Evolutionary conservation across 92 coral and sea anemone genomes (phyloP).

Genomic region (Zoanthus sociatus): DNA sequence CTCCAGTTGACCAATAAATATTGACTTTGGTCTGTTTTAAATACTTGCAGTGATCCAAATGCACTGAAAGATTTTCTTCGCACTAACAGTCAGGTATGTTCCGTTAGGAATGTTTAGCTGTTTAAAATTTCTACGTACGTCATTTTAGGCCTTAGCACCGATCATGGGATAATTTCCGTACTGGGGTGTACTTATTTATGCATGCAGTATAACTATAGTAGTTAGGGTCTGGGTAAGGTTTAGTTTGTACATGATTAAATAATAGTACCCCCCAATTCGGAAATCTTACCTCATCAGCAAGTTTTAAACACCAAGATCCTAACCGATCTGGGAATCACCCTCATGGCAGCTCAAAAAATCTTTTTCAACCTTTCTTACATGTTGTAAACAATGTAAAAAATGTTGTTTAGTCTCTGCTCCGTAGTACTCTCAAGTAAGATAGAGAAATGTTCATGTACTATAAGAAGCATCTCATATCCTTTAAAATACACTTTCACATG

Average conservation of each 20-base stretch:
- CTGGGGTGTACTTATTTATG: too few relatives aligned
- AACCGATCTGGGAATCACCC: slow-evolving; percentile 23
- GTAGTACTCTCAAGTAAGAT: too few relatives aligned
- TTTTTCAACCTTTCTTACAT: background rate
- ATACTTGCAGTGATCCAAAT: slow-evolving; percentile 82
- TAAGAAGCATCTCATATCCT: too few relatives aligned
- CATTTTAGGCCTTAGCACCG: background rate
- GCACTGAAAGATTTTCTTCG: slow-evolving; percentile 93
- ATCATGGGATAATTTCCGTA: background rate
- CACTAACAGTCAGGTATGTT: slow-evolving; percentile 86
- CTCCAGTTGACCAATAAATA: background rate
- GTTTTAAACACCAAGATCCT: background rate
- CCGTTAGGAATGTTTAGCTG: background rate
- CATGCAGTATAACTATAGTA: too few relatives aligned
- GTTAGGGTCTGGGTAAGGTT: too few relatives aligned
- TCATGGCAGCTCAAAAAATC: background rate
- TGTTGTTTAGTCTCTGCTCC: too few relatives aligned
- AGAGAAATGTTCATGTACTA: too few relatives aligned
- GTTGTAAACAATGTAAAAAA: too few relatives aligned
- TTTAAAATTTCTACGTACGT: background rate
- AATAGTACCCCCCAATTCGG: too few relatives aligned
- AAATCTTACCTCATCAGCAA: background rate
- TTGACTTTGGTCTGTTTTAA: slow-evolving; percentile 14
- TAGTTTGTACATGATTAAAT: too few relatives aligned
- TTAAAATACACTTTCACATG: too few relatives aligned